These are phyloP conservation scores for Oryzias curvinotus DNA, from an alignment of 2,113 vertebrate genomes.

Conservation along the genomic window DNA sequence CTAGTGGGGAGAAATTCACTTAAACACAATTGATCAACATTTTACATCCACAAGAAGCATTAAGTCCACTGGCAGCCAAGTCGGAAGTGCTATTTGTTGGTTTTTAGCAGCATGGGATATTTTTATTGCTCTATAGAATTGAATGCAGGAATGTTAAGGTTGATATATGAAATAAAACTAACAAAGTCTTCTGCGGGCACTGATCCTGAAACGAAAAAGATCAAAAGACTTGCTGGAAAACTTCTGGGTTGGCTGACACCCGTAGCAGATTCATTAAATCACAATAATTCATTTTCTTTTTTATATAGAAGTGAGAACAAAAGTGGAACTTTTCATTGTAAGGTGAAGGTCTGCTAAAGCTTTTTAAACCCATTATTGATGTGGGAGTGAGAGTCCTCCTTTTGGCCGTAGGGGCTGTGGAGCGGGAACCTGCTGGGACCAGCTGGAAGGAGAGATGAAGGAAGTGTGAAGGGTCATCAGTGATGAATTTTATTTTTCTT, in stretches of 20 bases:
- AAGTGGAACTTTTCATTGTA: neutral
- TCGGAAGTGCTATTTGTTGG: too few relatives aligned
- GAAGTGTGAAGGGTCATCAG: neutral
- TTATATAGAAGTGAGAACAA: neutral
- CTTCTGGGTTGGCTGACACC: neutral
- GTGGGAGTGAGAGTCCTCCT: conserved; percentile 2
- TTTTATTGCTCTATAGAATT: conserved; percentile 7
- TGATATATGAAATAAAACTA: neutral
- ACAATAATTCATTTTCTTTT: neutral
- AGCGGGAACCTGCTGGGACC: conserved; percentile 1
- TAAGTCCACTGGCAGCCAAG: neutral
- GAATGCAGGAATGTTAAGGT: neutral
- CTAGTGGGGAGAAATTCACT: neutral
- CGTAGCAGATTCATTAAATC: neutral
- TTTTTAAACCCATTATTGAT: neutral
- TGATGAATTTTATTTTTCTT: neutral
- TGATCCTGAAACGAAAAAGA: too few relatives aligned
- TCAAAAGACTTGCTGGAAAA: too few relatives aligned
- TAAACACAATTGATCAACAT: conserved; percentile 17
- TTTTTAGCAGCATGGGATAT: conserved; percentile 25
- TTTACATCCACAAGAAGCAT: conserved; percentile 2
- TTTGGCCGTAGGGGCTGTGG: neutral
- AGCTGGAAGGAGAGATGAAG: neutral
- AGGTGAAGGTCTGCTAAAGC: neutral
- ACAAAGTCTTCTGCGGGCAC: too few relatives aligned